Percentiles rank a stretch among this genome's conserved stretches.
Evolutionary conservation across 2,888 invertebrate species (phyloP).

Genomic region (Dendrolimus pini): DNA sequence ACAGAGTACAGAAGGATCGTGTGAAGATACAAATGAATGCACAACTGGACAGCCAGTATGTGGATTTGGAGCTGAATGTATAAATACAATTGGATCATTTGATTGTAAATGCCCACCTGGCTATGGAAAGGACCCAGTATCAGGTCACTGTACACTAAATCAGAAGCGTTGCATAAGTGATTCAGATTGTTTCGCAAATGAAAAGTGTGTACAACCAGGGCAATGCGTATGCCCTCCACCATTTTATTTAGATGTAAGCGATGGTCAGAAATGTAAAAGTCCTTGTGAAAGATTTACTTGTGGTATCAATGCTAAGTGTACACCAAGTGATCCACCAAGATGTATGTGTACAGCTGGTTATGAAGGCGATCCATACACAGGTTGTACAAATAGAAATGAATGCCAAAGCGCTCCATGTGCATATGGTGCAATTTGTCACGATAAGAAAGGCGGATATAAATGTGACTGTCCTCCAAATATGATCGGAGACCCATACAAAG

Average conservation of each 20-base stretch:
- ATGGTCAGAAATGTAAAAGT: conserved; percentile 92
- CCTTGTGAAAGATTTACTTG: conserved; percentile 94
- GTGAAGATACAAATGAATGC: conserved; percentile 91
- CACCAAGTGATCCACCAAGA: conserved; percentile 91
- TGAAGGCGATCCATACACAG: conserved; percentile 89
- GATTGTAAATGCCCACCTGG: conserved; percentile 89
- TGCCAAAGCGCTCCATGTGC: conserved; percentile 90
- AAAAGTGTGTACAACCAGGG: conserved; percentile 94
- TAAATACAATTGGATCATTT: conserved; percentile 86
- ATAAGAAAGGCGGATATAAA: conserved; percentile 89
- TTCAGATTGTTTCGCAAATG: conserved; percentile 89
- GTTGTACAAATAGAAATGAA: conserved; percentile 91
- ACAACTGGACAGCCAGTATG: conserved; percentile 84
- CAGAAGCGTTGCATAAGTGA: conserved; percentile 89
- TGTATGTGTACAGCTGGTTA: conserved; percentile 93
- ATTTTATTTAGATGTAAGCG: conserved; percentile 88
- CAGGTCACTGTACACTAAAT: conserved; percentile 88
- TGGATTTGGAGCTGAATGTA: conserved; percentile 91
- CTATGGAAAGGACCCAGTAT: conserved; percentile 88
- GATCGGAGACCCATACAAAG: conserved; percentile 90
- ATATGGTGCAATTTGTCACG: conserved; percentile 91
- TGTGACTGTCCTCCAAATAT: conserved; percentile 91
- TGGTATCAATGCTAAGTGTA: conserved; percentile 93
- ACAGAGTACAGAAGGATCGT: conserved; percentile 86
- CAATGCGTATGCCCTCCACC: conserved; percentile 95